Percentiles rank a stretch among this genome's conserved stretches.
Evolutionary conservation across 2,888 invertebrate genomes (phyloP).

Genomic region (Dynastes grantii): DNA sequence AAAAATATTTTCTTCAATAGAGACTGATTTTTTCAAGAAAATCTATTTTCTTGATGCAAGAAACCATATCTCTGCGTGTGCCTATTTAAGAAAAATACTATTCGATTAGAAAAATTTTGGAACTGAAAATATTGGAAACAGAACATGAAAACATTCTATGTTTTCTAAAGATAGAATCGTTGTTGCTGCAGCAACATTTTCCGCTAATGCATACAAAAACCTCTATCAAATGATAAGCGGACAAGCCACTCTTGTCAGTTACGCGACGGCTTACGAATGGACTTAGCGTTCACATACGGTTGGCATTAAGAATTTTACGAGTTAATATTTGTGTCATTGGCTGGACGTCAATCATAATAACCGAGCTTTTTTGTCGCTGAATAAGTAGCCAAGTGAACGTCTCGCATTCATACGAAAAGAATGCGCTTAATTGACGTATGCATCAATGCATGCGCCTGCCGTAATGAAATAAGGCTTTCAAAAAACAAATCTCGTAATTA

Average conservation of each 20-base stretch:
- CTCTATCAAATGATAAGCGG: background rate
- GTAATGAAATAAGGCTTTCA: constrained; percentile 5
- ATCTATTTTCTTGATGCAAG: too few species aligned
- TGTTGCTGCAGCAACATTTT: background rate
- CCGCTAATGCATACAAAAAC: background rate
- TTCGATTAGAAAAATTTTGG: too few species aligned
- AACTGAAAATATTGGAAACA: too few species aligned
- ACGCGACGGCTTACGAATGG: background rate
- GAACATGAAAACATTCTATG: too few species aligned
- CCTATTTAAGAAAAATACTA: too few species aligned
- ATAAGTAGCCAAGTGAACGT: constrained; percentile 7
- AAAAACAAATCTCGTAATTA: constrained; percentile 2
- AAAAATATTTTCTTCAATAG: too few species aligned
- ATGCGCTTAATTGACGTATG: constrained; percentile 38
- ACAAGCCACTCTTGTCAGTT: constrained; percentile 4
- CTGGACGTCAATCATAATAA: constrained; percentile 42
- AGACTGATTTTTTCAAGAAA: too few species aligned
- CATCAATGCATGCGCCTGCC: constrained; percentile 1
- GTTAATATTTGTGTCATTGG: constrained; percentile 45
- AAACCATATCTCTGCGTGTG: too few species aligned
- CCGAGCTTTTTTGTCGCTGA: constrained; percentile 16
- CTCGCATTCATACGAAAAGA: constrained; percentile 25
- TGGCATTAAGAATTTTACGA: constrained; percentile 32
- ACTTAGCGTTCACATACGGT: constrained; percentile 15
- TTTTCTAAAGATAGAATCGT: background rate